These are phyloP conservation scores for Chaetophractus vellerosus DNA, from an alignment of 2,797 vertebrate species.

Conservation along the genomic window DNA sequence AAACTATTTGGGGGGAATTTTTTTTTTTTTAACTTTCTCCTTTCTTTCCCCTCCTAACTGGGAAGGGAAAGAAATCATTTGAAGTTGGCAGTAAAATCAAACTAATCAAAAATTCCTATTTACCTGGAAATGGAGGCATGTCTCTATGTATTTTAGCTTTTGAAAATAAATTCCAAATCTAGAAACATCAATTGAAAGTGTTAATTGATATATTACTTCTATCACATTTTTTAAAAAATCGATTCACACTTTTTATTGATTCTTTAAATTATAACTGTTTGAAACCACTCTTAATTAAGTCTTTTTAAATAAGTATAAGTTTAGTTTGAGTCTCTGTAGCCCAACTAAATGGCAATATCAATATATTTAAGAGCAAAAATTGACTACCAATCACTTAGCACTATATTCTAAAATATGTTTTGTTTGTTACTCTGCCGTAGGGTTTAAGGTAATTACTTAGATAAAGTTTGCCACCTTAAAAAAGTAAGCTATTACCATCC, in stretches of 20 bases:
- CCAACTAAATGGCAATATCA: background rate
- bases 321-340: background rate
- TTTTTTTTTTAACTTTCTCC: background rate
- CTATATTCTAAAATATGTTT: background rate
- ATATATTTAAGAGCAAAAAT: background rate
- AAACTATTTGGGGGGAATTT: background rate
- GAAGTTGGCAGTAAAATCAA: background rate
- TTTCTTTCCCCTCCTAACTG: background rate
- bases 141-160: background rate
- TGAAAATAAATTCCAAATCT: constrained; percentile 40
- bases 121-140: background rate
- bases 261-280: background rate
- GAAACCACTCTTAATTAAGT: background rate
- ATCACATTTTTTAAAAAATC: background rate
- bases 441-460: background rate
- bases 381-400: background rate
- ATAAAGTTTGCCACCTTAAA: background rate
- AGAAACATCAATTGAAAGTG: too few species aligned
- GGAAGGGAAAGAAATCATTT: background rate
- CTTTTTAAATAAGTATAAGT: background rate
- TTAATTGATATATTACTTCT: background rate
- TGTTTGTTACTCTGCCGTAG: background rate
- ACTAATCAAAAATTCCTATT: background rate
- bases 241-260: background rate
- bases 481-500: background rate